A percentile compares a stretch with the other conserved stretches of the same genome.
Conservation (phyloP, 2,797 vertebrate species). For the Hylomyscus alleni region DNA sequence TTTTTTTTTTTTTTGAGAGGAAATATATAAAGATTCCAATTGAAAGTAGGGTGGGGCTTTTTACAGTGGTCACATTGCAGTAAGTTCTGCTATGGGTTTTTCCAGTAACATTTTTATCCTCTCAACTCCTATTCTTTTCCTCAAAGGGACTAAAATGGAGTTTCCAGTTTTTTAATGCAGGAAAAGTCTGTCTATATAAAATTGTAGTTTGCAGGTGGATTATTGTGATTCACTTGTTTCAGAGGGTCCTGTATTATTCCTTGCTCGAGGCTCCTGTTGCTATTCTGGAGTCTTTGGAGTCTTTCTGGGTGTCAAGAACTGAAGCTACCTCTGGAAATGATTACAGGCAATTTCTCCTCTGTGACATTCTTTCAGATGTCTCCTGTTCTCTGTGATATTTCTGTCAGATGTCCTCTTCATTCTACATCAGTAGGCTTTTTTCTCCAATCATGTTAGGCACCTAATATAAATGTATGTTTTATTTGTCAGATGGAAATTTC, state of each 20-base stretch:
- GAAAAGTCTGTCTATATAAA: background rate
- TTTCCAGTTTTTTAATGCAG: background rate
- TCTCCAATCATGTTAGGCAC: background rate
- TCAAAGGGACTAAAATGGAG: background rate
- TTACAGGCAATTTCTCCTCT: background rate
- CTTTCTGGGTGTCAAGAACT: background rate
- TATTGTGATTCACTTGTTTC: background rate
- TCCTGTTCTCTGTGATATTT: background rate
- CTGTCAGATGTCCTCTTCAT: background rate
- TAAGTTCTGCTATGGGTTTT: background rate
- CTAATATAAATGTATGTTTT: background rate
- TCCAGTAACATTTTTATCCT: background rate
- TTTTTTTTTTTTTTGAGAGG: too few relatives aligned
- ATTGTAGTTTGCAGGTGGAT: background rate
- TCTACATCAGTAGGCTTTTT: background rate
- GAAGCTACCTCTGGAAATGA: background rate
- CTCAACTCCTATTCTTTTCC: background rate
- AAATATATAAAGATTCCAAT: background rate
- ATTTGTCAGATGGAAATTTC: background rate
- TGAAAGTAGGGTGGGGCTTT: background rate
- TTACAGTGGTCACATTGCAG: background rate
- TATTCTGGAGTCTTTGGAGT: background rate
- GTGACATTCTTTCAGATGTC: background rate
- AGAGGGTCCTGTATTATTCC: background rate
- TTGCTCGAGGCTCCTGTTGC: background rate